Evolutionary conservation across 2,888 invertebrate species (phyloP).

Genomic region (Andricus curvator): DNA sequence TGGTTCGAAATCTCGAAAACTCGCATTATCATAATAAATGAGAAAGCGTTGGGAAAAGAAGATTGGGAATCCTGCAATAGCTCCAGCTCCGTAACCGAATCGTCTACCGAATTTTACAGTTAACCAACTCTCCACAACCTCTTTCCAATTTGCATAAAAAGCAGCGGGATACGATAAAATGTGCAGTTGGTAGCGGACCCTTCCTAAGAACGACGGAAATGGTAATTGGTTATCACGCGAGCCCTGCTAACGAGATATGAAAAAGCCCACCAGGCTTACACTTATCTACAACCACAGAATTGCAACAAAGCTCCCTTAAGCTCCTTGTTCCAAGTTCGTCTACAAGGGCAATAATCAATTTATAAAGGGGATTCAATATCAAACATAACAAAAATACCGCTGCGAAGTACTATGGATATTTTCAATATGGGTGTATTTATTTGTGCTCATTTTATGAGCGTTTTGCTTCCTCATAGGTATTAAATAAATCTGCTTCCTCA

Average conservation of each 20-base stretch:
- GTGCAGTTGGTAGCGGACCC: constrained; percentile 46
- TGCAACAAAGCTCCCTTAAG: constrained; percentile 56
- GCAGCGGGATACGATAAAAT: constrained; percentile 61
- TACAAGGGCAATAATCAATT: constrained; percentile 7
- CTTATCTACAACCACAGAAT: constrained; percentile 47
- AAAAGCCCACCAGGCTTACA: constrained; percentile 51
- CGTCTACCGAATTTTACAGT: constrained; percentile 32
- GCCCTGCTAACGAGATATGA: constrained; percentile 48
- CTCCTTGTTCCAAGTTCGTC: constrained; percentile 24
- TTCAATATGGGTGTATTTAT: too few species aligned
- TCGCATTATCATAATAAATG: constrained; percentile 30
- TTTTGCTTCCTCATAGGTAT: too few species aligned
- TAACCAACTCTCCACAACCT: constrained; percentile 21
- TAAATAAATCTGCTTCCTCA: too few species aligned
- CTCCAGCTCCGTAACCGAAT: constrained; percentile 23
- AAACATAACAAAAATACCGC: too few species aligned
- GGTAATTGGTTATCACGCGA: constrained; percentile 72
- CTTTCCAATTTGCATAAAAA: constrained; percentile 70
- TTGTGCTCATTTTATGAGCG: too few species aligned
- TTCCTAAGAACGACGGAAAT: constrained; percentile 57
- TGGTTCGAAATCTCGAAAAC: constrained; percentile 15
- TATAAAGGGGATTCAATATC: background rate
- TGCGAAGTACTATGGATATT: too few species aligned
- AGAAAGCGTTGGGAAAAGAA: constrained; percentile 11
- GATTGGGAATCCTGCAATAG: constrained; percentile 12